phyloP scores from a whole-genome alignment of 2,888 invertebrate species.

The Drosophila subsilvestris region DNA sequence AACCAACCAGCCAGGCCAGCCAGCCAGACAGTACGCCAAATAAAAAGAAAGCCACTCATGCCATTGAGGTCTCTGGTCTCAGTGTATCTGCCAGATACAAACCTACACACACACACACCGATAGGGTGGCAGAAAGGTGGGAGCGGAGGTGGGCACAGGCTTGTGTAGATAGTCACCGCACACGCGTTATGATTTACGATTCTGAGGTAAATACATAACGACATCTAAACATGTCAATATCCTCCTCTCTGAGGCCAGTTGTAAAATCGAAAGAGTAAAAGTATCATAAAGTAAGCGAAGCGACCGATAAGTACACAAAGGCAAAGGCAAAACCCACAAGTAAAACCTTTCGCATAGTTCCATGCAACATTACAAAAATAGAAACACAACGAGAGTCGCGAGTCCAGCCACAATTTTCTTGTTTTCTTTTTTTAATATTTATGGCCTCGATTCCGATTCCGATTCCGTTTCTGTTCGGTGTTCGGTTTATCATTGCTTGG shows the following conservation, averaged over 20 bases:
- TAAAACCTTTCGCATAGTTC: slow-evolving; percentile 23
- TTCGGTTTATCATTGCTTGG: slow-evolving; percentile 30
- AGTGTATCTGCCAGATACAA: slow-evolving; percentile 66
- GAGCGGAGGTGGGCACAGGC: background rate
- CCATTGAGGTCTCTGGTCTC: slow-evolving; percentile 3
- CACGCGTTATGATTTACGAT: slow-evolving; percentile 79
- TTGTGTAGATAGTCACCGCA: slow-evolving; percentile 45
- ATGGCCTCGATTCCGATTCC: slow-evolving; percentile 28
- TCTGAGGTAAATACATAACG: slow-evolving; percentile 76
- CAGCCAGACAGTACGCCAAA: slow-evolving; percentile 28
- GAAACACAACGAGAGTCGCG: background rate
- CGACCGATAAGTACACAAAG: slow-evolving; percentile 69
- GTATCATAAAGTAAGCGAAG: slow-evolving; percentile 66
- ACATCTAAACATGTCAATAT: slow-evolving; percentile 79
- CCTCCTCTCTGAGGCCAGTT: slow-evolving; percentile 64
- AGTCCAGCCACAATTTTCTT: background rate
- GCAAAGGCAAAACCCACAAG: slow-evolving; percentile 37
- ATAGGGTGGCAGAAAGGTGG: slow-evolving; percentile 3
- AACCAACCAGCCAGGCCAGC: slow-evolving; percentile 26
- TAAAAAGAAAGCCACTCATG: slow-evolving; percentile 24
- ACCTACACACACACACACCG: slow-evolving; percentile 7
- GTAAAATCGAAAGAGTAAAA: slow-evolving; percentile 77
- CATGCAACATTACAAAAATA: slow-evolving; percentile 41
- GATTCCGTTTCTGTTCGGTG: slow-evolving; percentile 6
- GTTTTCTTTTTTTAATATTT: slow-evolving; percentile 27